Conservation (phyloP, 2,113 vertebrate species). For the Muntiacus reevesi region DNA sequence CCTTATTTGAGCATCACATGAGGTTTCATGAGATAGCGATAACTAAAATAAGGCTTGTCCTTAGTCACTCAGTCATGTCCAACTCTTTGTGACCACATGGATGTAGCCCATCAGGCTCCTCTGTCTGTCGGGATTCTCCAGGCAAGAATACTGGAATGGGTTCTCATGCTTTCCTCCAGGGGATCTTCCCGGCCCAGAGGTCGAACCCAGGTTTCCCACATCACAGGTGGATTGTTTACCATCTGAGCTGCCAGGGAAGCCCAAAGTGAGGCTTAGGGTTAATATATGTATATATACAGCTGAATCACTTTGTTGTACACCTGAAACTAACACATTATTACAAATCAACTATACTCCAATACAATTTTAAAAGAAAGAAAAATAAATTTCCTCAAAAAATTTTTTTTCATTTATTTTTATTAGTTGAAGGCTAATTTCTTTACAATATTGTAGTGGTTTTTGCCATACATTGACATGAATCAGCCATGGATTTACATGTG, state of each 20-base stretch:
- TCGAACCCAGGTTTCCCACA: not conserved
- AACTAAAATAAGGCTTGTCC: not conserved
- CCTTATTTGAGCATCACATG: not conserved
- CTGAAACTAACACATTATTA: not conserved
- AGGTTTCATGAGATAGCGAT: not conserved
- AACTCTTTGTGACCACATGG: not conserved
- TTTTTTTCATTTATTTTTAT: not conserved
- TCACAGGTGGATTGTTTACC: not conserved
- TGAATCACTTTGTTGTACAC: not conserved
- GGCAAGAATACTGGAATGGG: not conserved
- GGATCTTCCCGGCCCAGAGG: not conserved
- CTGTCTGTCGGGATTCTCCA: not conserved
- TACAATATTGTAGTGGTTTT: no score
- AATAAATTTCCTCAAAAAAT: not conserved
- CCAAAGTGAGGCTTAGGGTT: not conserved
- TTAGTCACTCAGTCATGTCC: not conserved
- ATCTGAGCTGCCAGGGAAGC: not conserved
- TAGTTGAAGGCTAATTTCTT: no score
- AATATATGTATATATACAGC: not conserved
- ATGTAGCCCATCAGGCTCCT: not conserved
- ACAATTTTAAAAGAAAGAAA: not conserved
- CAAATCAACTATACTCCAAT: not conserved
- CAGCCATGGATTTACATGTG: no score
- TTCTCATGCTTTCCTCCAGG: not conserved
- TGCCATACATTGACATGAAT: no score